Percentiles rank a stretch among this genome's conserved stretches.
Conservation (phyloP, 92 coral and sea anemone genomes). For the Plumapathes pennacea region DNA sequence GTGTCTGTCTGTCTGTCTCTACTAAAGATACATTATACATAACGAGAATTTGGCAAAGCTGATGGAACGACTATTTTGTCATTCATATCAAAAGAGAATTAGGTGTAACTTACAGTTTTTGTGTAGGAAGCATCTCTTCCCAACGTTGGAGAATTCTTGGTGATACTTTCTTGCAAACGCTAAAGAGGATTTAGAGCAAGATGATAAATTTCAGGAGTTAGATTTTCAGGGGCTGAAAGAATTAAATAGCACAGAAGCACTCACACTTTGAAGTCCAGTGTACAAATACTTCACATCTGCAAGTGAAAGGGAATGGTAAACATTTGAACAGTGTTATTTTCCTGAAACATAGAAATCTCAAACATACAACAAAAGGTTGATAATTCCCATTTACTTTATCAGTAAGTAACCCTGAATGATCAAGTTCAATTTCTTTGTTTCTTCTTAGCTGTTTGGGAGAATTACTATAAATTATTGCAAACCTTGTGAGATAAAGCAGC, state of each 20-base stretch:
- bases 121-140: constrained; percentile 90
- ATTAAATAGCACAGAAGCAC: too few species aligned
- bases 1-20: too few species aligned
- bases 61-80: background rate
- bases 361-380: background rate
- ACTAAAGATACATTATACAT: too few species aligned
- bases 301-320: constrained; percentile 40
- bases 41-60: too few species aligned
- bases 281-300: constrained; percentile 95
- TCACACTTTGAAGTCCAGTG: constrained; percentile 94
- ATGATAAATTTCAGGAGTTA: too few species aligned
- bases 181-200: too few species aligned
- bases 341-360: too few species aligned
- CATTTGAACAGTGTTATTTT: too few species aligned
- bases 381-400: background rate
- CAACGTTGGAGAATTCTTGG: constrained; percentile 82
- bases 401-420: too few species aligned
- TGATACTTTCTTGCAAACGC: constrained; percentile 89
- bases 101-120: constrained; percentile 85
- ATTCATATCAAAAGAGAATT: background rate
- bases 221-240: too few species aligned
- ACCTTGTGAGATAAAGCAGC: constrained; percentile 98
- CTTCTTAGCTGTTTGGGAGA: too few species aligned
- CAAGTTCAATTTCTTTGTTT: too few species aligned
- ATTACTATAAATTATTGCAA: background rate